These are phyloP conservation scores for Erynnis tages DNA, from an alignment of 2,888 invertebrate genomes.

Conservation along the genomic window DNA sequence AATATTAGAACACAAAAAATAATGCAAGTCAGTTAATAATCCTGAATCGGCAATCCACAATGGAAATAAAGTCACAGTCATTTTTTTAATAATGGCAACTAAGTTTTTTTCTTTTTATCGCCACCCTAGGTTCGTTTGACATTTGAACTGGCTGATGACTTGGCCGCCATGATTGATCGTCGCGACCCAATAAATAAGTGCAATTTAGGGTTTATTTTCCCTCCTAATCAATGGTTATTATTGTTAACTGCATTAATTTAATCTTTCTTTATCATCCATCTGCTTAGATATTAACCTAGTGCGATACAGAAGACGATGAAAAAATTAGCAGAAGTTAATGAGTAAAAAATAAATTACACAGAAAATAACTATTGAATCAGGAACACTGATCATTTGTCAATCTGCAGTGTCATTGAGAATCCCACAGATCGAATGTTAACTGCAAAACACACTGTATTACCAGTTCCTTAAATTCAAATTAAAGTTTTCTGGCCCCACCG, in stretches of 20 bases:
- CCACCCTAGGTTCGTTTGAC: slow-evolving; percentile 80
- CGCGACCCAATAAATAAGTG: slow-evolving; percentile 77
- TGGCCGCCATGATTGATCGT: slow-evolving; percentile 77
- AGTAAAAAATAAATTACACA: slow-evolving; percentile 55
- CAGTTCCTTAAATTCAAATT: slow-evolving; percentile 51
- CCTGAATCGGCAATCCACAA: slow-evolving; percentile 80
- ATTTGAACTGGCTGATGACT: slow-evolving; percentile 81
- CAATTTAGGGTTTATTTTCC: slow-evolving; percentile 77
- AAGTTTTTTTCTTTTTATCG: slow-evolving; percentile 74
- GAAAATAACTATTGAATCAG: slow-evolving; percentile 74
- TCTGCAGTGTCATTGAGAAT: slow-evolving; percentile 68
- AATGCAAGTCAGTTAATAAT: slow-evolving; percentile 82
- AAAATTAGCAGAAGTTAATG: slow-evolving; percentile 10
- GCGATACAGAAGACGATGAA: slow-evolving; percentile 18
- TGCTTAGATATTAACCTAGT: slow-evolving; percentile 16
- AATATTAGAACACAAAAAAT: slow-evolving; percentile 81
- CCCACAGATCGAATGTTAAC: slow-evolving; percentile 41
- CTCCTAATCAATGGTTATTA: slow-evolving; percentile 66
- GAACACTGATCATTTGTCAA: slow-evolving; percentile 75
- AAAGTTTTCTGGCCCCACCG: slow-evolving; percentile 28
- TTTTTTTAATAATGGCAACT: slow-evolving; percentile 81
- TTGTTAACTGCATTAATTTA: slow-evolving; percentile 46
- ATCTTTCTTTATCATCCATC: slow-evolving; percentile 33
- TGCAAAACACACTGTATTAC: slow-evolving; percentile 44
- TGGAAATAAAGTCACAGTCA: slow-evolving; percentile 81